Conservation (phyloP, 1,140 invertebrate species). For the Panagrolaimus sp. region DNA sequence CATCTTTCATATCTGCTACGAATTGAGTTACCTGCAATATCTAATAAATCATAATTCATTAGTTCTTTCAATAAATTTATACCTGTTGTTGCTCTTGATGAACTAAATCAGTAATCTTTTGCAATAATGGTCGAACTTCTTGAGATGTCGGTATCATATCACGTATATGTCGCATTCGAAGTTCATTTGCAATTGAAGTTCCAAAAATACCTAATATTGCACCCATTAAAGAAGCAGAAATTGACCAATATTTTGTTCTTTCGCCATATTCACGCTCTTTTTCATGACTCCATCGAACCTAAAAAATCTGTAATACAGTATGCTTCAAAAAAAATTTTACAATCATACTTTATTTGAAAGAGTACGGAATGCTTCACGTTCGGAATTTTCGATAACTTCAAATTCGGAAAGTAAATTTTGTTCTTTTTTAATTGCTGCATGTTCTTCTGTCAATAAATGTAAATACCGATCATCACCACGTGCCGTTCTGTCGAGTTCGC, state of each 20-base stretch:
- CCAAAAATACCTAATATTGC: constrained; percentile 69
- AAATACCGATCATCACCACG: constrained; percentile 70
- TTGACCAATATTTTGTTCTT: constrained; percentile 73
- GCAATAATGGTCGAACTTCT: constrained; percentile 36
- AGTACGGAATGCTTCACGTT: constrained; percentile 68
- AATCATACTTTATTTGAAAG: constrained; percentile 65
- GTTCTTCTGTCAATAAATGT: constrained; percentile 64
- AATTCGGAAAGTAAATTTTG: constrained; percentile 58
- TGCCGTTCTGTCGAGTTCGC: constrained; percentile 69
- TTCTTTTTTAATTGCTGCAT: constrained; percentile 61
- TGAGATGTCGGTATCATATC: constrained; percentile 64
- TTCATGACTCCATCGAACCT: constrained; percentile 70
- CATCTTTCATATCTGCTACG: constrained; percentile 33
- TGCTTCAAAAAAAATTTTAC: constrained; percentile 6
- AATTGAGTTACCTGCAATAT: constrained; percentile 39
- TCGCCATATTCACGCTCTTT: constrained; percentile 71
- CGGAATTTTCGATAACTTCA: constrained; percentile 61
- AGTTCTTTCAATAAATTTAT: not conserved
- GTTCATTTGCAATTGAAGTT: constrained; percentile 67
- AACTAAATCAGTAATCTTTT: constrained; percentile 39
- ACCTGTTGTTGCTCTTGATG: constrained; percentile 39
- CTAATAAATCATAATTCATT: constrained; percentile 22
- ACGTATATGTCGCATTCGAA: constrained; percentile 68
- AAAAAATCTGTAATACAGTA: constrained; percentile 14
- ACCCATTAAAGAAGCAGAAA: constrained; percentile 70